Evolutionary conservation across 2,797 vertebrate genomes (phyloP).

Genomic region (Alca torda): DNA sequence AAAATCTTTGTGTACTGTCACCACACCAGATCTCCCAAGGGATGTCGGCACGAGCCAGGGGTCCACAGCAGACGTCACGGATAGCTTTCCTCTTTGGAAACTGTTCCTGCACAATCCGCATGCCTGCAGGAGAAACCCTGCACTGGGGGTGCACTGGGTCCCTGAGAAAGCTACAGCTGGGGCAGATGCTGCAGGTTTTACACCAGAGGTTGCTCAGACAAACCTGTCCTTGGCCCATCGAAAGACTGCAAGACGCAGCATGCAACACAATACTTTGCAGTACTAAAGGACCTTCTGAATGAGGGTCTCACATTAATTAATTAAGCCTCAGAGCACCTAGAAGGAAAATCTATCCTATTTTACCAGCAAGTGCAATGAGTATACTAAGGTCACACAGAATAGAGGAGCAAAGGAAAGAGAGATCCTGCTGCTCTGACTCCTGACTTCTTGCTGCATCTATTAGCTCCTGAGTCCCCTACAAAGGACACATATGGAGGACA

Average conservation of each 20-base stretch:
- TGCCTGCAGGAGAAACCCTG: not conserved
- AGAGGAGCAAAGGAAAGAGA: constrained; percentile 44
- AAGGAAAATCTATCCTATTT: constrained; percentile 71
- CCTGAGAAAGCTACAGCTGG: not conserved
- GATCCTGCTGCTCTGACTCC: constrained; percentile 27
- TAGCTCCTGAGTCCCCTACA: not conserved
- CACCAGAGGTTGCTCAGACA: not conserved
- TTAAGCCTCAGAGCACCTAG: constrained; percentile 53
- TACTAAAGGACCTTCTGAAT: constrained; percentile 58
- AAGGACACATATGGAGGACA: not conserved
- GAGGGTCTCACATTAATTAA: constrained; percentile 70
- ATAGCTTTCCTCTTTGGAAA: not conserved
- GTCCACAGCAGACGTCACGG: not conserved
- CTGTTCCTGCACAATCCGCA: fast-evolving
- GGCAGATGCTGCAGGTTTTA: not conserved
- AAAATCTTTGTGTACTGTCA: not conserved
- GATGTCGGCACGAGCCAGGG: fast-evolving
- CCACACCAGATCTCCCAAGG: fast-evolving
- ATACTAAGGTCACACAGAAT: constrained; percentile 44
- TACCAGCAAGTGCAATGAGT: constrained; percentile 48
- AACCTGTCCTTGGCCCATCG: not conserved
- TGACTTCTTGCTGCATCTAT: constrained; percentile 32
- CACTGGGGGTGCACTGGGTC: fast-evolving
- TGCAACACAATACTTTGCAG: constrained; percentile 58
- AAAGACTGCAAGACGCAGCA: not conserved